These are phyloP conservation scores for Habroteleia sp. DNA, from an alignment of 2,888 invertebrate genomes.

Conservation along the genomic window DNA sequence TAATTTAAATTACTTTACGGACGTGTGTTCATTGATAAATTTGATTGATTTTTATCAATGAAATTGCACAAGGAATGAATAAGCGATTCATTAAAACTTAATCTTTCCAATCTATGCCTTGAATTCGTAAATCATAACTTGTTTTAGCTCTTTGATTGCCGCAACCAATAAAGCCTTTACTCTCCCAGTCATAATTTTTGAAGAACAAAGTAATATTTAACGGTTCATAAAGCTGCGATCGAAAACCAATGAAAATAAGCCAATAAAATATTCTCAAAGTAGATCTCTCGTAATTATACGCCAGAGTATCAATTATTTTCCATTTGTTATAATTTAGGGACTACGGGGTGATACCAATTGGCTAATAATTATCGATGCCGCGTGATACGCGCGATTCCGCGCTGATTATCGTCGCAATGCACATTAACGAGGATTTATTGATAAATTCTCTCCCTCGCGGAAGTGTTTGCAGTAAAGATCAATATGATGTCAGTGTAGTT, in stretches of 20 bases:
- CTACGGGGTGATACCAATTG: slow-evolving; percentile 36
- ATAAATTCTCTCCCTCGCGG: slow-evolving; percentile 45
- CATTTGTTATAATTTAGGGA: slow-evolving; percentile 51
- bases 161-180: neutral
- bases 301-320: slow-evolving; percentile 54
- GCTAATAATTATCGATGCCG: slow-evolving; percentile 53
- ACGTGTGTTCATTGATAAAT: too few relatives aligned
- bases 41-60: too few relatives aligned
- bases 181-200: slow-evolving; percentile 6
- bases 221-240: slow-evolving; percentile 14
- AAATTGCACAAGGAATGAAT: too few relatives aligned
- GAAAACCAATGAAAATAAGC: slow-evolving; percentile 26
- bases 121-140: slow-evolving; percentile 1
- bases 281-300: slow-evolving; percentile 14
- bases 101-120: too few relatives aligned
- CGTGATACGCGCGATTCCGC: slow-evolving; percentile 35
- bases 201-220: slow-evolving; percentile 28
- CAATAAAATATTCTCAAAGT: slow-evolving; percentile 34
- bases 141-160: neutral
- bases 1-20: too few relatives aligned
- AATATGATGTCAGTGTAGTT: slow-evolving; percentile 44
- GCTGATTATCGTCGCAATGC: slow-evolving; percentile 60
- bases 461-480: slow-evolving; percentile 60
- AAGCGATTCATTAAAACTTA: too few relatives aligned
- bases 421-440: slow-evolving; percentile 62